Evolutionary conservation across 2,888 invertebrate genomes (phyloP).

Genomic region (Drosophila buzzatii): DNA sequence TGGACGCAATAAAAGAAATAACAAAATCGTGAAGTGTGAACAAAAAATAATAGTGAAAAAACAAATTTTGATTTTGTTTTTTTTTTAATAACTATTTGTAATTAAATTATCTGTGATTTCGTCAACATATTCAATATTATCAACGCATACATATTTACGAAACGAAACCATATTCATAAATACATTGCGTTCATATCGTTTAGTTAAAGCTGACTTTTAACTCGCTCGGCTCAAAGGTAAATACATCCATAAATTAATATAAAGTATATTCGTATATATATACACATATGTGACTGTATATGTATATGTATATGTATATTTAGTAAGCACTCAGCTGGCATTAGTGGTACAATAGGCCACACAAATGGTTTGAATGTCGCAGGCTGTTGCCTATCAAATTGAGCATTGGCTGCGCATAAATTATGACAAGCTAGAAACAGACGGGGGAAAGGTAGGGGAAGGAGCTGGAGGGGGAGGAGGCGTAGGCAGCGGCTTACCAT

Average conservation of each 20-base stretch:
- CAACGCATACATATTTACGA: conserved; percentile 33
- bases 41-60: conserved; percentile 42
- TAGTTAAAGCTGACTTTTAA: conserved; percentile 46
- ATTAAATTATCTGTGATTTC: conserved; percentile 79
- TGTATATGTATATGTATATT: conserved; percentile 4
- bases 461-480: neutral
- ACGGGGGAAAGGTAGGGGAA: neutral
- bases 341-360: conserved; percentile 42
- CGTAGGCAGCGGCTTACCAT: conserved; percentile 26
- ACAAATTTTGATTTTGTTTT: conserved; percentile 8
- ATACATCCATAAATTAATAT: conserved; percentile 30
- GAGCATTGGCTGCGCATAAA: conserved; percentile 71
- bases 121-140: conserved; percentile 69
- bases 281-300: neutral
- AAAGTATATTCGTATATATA: conserved; percentile 4
- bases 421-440: conserved; percentile 55
- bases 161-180: conserved; percentile 17
- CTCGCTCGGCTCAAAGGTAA: conserved; percentile 58
- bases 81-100: conserved; percentile 47
- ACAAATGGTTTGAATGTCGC: conserved; percentile 68
- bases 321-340: conserved; percentile 40
- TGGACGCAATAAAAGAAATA: conserved; percentile 32
- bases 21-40: conserved; percentile 6
- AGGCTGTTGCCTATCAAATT: conserved; percentile 68
- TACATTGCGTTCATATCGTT: conserved; percentile 37